Evolutionary conservation across 2,888 invertebrate species (phyloP).

Genomic region (Euproctis similis): DNA sequence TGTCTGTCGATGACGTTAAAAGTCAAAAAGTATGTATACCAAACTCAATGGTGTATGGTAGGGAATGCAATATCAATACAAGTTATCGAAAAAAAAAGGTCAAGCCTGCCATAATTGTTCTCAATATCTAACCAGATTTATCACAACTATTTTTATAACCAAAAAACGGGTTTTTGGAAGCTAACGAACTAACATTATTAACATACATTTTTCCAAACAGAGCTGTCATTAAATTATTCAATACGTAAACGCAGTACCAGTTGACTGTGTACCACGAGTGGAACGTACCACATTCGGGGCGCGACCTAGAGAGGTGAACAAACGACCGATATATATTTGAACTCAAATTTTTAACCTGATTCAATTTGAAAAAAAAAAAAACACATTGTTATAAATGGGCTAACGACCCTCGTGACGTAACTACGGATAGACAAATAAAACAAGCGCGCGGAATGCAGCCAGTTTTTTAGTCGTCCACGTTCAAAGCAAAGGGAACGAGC

Average conservation of each 20-base stretch:
- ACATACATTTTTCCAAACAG: constrained; percentile 5
- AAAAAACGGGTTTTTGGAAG: constrained; percentile 5
- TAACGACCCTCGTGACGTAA: constrained; percentile 57
- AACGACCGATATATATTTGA: constrained; percentile 55
- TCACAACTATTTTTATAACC: constrained; percentile 4
- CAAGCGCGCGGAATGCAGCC: constrained; percentile 48
- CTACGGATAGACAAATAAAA: constrained; percentile 54
- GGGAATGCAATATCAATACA: too few species aligned
- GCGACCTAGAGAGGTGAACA: constrained; percentile 69
- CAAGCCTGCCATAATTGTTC: too few species aligned
- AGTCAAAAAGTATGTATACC: too few species aligned
- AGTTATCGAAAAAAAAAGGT: too few species aligned
- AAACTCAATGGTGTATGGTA: too few species aligned
- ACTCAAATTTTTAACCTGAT: constrained; percentile 68
- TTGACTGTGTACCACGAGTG: too few species aligned
- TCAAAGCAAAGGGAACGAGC: constrained; percentile 32
- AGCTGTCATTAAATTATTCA: constrained; percentile 4
- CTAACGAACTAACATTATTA: constrained; percentile 7
- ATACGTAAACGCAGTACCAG: not conserved
- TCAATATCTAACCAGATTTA: constrained; percentile 1
- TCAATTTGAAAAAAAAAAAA: constrained; percentile 59
- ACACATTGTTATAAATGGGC: constrained; percentile 40
- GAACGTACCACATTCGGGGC: constrained; percentile 21
- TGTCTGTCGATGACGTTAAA: too few species aligned
- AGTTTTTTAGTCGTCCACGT: constrained; percentile 35